Percentiles rank a stretch among this genome's conserved stretches.
Evolutionary conservation across 2,888 invertebrate species (phyloP).

Genomic region (Spialia ferax): DNA sequence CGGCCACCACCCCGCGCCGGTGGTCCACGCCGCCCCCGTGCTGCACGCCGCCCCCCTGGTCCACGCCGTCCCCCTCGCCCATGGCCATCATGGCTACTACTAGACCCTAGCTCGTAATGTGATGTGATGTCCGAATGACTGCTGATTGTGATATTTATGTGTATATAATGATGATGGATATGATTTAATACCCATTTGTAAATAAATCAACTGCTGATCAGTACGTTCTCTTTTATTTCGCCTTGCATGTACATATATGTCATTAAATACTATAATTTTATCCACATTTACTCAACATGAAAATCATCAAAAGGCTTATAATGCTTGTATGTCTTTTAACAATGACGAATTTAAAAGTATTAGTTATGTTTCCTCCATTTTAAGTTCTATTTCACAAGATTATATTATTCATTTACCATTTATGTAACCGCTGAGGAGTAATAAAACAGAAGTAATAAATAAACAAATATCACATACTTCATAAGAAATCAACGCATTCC

Average conservation of each 20-base stretch:
- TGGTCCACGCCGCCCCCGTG: slow-evolving; percentile 69
- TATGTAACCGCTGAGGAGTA: background rate
- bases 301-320: background rate
- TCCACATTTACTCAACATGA: background rate
- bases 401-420: too few relatives aligned
- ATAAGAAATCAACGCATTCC: slow-evolving; percentile 36
- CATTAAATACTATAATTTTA: background rate
- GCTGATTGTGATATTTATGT: slow-evolving; percentile 85
- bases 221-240: slow-evolving; percentile 48
- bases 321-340: too few relatives aligned
- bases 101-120: slow-evolving; percentile 65
- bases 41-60: slow-evolving; percentile 57
- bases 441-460: slow-evolving; percentile 35
- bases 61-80: slow-evolving; percentile 60
- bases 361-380: too few relatives aligned
- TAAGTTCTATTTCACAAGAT: background rate
- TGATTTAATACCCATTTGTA: slow-evolving; percentile 73
- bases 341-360: too few relatives aligned
- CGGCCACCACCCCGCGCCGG: slow-evolving; percentile 63
- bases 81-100: slow-evolving; percentile 80
- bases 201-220: slow-evolving; percentile 84
- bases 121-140: slow-evolving; percentile 78
- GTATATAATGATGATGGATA: slow-evolving; percentile 73
- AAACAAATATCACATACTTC: slow-evolving; percentile 14
- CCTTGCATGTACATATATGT: background rate